Evolutionary conservation across 64 coral and sea anemone genomes (phyloP), one percentile per base, ranked within the genome.

Genomic region (Astreopora myriophthalma): DNA sequence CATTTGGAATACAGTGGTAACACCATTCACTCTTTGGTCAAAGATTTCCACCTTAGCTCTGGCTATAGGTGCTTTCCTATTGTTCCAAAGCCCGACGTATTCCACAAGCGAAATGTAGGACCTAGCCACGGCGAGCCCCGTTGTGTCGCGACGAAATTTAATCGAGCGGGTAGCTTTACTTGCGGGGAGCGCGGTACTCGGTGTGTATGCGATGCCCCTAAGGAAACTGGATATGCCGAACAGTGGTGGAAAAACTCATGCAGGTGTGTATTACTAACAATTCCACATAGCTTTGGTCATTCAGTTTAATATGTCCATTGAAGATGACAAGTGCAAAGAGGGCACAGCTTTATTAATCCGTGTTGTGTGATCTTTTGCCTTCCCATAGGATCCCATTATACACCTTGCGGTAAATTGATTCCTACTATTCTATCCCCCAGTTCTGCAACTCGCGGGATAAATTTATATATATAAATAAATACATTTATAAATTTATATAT

Each of bases 161-260:
- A n/a, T 13, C 79, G 73, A 17, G 29, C 44, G 1, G 93, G 87
- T 2, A 95, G 73, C 10, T 90, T 99, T 33, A 42, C 66, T 20
- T 99, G 97, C n/a, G 97, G 97, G 16, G 97, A 91, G 22, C 73
- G 35, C 14, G 97, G 97, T 12, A 99, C 97, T 11, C 71, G 97
- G 34, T 99, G 97, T 77, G 97, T 99, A 17, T 99, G 97, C 25
- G 85, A 91, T 84, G 94, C 94, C 16, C 91, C 97, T 0, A 63
- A 80, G 2, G 68, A 85, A 23, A 76, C 38, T 67, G 87, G 87
- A 22, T 64, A 82, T 11, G 91, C 81, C 3, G 74, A 44, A n/a
- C 55, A 32, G 1, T 95, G 91, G 94, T 57, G 74, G 9, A 80
- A 46, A 11, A 93, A 95, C 30, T 46, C 86, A 24, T 99, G 97